Evolutionary conservation across 2,888 invertebrate genomes (phyloP).

Genomic region (Melanotus villosus): DNA sequence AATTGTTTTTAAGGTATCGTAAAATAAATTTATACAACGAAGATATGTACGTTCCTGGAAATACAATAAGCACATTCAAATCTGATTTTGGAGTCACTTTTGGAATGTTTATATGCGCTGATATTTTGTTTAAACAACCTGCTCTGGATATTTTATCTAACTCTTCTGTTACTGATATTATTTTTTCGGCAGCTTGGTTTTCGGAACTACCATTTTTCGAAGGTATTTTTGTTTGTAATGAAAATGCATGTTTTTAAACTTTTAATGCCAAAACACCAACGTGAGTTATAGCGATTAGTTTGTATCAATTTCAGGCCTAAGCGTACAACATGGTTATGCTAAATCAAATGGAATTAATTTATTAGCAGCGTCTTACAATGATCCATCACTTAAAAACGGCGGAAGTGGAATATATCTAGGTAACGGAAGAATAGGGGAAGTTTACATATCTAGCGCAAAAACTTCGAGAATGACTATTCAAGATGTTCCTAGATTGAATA

Average conservation of each 20-base stretch:
- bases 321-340: conserved; percentile 56
- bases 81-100: conserved; percentile 87
- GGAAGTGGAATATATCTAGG: conserved; percentile 56
- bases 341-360: conserved; percentile 54
- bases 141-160: conserved; percentile 70
- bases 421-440: conserved; percentile 46
- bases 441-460: conserved; percentile 43
- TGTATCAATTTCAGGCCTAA: conserved; percentile 53
- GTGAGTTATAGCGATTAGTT: no score
- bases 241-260: no score
- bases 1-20: conserved; percentile 57
- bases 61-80: conserved; percentile 74
- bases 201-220: conserved; percentile 85
- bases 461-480: conserved; percentile 45
- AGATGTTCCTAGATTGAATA: conserved; percentile 44
- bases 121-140: conserved; percentile 83
- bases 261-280: no score
- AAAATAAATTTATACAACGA: conserved; percentile 67
- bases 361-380: conserved; percentile 52
- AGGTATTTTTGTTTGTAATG: conserved; percentile 64
- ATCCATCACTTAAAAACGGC: conserved; percentile 46
- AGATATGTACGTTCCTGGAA: conserved; percentile 66
- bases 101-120: conserved; percentile 88
- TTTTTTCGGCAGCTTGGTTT: conserved; percentile 85
- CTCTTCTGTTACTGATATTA: conserved; percentile 71